phyloP scores from a whole-genome alignment of 2,113 vertebrate genomes.

The Promerops cafer region DNA sequence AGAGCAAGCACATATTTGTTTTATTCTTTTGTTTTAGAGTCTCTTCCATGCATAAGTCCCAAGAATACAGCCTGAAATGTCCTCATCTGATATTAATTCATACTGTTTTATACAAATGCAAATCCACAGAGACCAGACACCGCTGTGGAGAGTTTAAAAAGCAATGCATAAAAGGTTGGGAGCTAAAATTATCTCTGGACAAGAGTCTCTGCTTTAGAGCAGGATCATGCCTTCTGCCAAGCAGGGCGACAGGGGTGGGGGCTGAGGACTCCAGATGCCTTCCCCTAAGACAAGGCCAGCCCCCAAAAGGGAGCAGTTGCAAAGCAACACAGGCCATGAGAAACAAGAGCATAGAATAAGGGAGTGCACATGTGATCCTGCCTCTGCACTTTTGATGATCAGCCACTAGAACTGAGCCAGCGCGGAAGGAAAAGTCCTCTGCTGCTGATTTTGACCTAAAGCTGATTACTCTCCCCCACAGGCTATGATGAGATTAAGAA shows the following conservation, averaged over 20 bases:
- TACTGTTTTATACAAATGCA: not conserved
- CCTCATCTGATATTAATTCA: not conserved
- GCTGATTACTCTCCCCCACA: not conserved
- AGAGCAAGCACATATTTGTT: not conserved
- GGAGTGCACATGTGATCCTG: not conserved
- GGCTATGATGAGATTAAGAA: not conserved
- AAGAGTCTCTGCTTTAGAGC: not conserved
- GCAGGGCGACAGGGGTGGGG: fast-evolving
- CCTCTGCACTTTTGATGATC: not conserved
- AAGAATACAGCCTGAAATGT: not conserved
- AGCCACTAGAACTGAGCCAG: not conserved
- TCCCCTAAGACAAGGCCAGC: not conserved
- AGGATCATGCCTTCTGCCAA: not conserved
- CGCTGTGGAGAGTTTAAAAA: not conserved
- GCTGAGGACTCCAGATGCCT: not conserved
- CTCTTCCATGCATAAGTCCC: not conserved
- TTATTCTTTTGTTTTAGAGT: not conserved
- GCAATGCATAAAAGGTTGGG: not conserved
- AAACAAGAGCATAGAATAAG: not conserved
- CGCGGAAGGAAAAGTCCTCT: not conserved
- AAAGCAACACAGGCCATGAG: not conserved
- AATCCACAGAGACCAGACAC: not conserved
- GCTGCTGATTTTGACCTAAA: not conserved
- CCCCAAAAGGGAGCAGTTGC: not conserved
- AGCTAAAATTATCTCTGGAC: not conserved